phyloP scores from a whole-genome alignment of 2,113 vertebrate genomes.

The Bagarius yarrelli region DNA sequence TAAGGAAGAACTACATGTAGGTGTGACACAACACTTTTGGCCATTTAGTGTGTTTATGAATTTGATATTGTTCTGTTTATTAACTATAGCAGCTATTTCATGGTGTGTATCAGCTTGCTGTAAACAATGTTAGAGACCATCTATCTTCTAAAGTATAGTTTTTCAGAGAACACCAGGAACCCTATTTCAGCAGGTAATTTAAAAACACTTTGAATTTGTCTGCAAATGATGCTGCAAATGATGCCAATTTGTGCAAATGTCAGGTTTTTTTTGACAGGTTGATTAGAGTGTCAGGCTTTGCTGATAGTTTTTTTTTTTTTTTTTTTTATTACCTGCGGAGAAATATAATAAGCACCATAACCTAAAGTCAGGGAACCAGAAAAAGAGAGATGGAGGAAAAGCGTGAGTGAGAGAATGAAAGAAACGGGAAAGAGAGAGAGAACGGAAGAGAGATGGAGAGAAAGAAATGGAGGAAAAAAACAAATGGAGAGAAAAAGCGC shows the following conservation, averaged over 20 bases:
- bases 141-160: background rate
- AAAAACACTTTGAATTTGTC: background rate
- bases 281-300: background rate
- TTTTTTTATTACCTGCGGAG: background rate
- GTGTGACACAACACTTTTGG: background rate
- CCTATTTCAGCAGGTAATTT: constrained; percentile 5
- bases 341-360: background rate
- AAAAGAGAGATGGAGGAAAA: too few relatives aligned
- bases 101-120: background rate
- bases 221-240: background rate
- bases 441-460: too few relatives aligned
- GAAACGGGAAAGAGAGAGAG: too few relatives aligned
- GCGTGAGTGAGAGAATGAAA: too few relatives aligned
- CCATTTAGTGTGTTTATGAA: background rate
- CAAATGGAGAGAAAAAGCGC: too few relatives aligned
- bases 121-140: constrained; percentile 6
- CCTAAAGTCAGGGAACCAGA: too few relatives aligned
- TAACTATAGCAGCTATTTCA: background rate
- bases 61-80: background rate
- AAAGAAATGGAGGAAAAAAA: too few relatives aligned
- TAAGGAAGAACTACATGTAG: background rate
- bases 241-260: too few relatives aligned
- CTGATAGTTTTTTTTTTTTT: constrained; percentile 21
- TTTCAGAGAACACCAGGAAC: background rate
- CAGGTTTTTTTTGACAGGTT: too few relatives aligned